Conservation (phyloP, 2,888 invertebrate species). For the Tetranychus truncatus region DNA sequence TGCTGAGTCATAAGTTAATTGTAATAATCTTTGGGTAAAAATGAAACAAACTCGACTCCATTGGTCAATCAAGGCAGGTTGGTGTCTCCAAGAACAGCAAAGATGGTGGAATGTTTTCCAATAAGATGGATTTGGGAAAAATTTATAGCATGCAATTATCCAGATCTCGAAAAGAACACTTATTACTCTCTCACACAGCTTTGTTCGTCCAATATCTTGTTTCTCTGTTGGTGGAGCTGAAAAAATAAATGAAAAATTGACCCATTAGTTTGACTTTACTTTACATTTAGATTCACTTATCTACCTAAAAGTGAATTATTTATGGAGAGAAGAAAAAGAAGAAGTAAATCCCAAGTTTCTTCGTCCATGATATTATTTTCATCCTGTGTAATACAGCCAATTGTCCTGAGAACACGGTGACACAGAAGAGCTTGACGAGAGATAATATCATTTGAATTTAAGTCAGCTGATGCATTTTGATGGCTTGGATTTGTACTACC, state of each 20-base stretch:
- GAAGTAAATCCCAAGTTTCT: slow-evolving; percentile 73
- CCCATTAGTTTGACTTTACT: background rate
- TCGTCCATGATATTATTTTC: slow-evolving; percentile 54
- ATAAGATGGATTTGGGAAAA: slow-evolving; percentile 81
- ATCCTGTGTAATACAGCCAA: slow-evolving; percentile 54
- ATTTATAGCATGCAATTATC: slow-evolving; percentile 53
- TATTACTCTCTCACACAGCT: slow-evolving; percentile 76
- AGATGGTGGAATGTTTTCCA: slow-evolving; percentile 57
- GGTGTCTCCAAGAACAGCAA: slow-evolving; percentile 81
- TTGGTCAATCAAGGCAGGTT: slow-evolving; percentile 74
- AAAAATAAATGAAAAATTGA: background rate
- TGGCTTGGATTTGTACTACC: background rate
- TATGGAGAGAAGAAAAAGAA: slow-evolving; percentile 68
- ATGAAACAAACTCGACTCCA: slow-evolving; percentile 60
- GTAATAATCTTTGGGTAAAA: slow-evolving; percentile 53
- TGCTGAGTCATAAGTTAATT: slow-evolving; percentile 15
- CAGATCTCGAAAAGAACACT: slow-evolving; percentile 81
- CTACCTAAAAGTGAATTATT: slow-evolving; percentile 53
- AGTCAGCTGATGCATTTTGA: background rate
- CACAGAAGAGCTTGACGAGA: slow-evolving; percentile 78
- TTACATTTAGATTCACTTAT: background rate
- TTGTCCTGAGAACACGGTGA: slow-evolving; percentile 65
- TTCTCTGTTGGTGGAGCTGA: slow-evolving; percentile 67
- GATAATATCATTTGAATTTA: slow-evolving; percentile 42
- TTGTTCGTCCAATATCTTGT: slow-evolving; percentile 75